Conservation (phyloP, 2,113 vertebrate species). For the Epinephelus moara region DNA sequence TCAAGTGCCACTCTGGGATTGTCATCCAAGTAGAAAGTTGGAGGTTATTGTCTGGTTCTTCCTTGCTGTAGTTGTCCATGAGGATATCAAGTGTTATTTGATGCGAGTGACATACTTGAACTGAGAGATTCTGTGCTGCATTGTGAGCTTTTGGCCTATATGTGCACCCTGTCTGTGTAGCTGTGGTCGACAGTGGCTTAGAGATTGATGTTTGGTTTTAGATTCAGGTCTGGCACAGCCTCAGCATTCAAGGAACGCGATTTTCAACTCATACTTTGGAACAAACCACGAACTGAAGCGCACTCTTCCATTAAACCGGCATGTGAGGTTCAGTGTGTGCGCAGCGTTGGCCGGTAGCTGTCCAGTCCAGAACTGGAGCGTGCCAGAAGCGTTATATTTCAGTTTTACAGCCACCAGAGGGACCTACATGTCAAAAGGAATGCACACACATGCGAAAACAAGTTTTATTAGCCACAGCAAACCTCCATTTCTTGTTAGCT, state of each 20-base stretch:
- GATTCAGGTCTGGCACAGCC: constrained; percentile 39
- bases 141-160: constrained; percentile 28
- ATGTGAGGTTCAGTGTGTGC: constrained; percentile 18
- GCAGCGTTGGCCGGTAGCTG: constrained; percentile 16
- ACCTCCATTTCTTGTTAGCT: constrained; percentile 39
- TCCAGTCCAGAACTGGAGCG: constrained; percentile 25
- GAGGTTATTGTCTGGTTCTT: neutral
- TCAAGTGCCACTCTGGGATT: neutral
- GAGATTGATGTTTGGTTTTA: constrained; percentile 60
- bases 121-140: constrained; percentile 11
- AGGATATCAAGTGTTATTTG: constrained; percentile 2
- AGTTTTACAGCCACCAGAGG: constrained; percentile 51
- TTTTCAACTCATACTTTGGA: constrained; percentile 12
- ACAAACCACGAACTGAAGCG: constrained; percentile 26
- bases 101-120: neutral
- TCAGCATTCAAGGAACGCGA: constrained; percentile 38
- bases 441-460: constrained; percentile 39
- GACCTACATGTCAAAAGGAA: constrained; percentile 56
- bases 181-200: constrained; percentile 34
- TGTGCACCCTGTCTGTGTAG: neutral
- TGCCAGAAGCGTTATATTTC: constrained; percentile 41
- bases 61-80: neutral
- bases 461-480: constrained; percentile 58
- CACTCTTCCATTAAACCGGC: constrained; percentile 15
- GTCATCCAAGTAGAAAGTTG: neutral